phyloP scores from a whole-genome alignment of 2,888 invertebrate genomes.

The Clostera curtula region DNA sequence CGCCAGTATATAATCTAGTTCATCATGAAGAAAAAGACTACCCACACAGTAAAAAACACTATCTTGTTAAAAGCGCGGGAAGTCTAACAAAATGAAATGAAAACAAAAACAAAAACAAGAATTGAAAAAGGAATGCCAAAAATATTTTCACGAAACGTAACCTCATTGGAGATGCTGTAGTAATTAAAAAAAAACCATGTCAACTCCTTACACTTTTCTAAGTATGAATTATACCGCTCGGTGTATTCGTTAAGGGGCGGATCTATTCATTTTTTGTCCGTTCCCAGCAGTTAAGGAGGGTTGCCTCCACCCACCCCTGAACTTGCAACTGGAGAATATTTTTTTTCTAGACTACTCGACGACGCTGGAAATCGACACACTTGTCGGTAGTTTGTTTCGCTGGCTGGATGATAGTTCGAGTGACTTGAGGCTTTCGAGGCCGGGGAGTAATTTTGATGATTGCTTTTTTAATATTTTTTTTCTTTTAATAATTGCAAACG shows the following conservation, averaged over 20 bases:
- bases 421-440: conserved; percentile 46
- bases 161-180: conserved; percentile 33
- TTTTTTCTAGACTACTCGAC: conserved; percentile 68
- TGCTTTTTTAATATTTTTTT: conserved; percentile 29
- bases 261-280: conserved; percentile 75
- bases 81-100: too few species aligned
- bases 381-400: conserved; percentile 68
- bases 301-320: conserved; percentile 38
- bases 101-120: too few species aligned
- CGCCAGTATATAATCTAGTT: too few species aligned
- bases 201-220: conserved; percentile 71
- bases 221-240: conserved; percentile 75
- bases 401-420: conserved; percentile 68
- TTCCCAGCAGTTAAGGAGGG: conserved; percentile 65
- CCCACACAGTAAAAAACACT: too few species aligned
- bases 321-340: conserved; percentile 71
- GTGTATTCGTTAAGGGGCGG: conserved; percentile 75
- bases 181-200: conserved; percentile 45
- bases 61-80: too few species aligned
- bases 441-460: conserved; percentile 40
- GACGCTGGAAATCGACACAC: conserved; percentile 71
- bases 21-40: too few species aligned
- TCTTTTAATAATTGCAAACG: too few species aligned
- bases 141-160: too few species aligned
- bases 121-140: too few species aligned